Base-by-base conservation (phyloP, 2,113 vertebrate genomes). In the Bostrychus sinensis region DNA sequence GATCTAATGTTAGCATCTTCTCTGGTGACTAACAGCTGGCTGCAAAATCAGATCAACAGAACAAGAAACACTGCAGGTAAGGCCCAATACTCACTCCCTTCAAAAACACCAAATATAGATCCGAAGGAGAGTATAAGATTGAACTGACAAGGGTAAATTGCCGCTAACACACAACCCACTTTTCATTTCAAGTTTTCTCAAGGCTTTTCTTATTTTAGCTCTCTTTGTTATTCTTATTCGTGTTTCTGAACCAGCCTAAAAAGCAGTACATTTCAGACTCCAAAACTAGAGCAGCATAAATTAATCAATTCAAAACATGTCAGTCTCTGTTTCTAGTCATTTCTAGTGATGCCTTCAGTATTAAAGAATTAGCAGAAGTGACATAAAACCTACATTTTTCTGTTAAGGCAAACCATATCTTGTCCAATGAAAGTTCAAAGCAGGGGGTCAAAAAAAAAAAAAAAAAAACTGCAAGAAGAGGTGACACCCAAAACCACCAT, bases 21-120 rank as follows among this genome's bases (percentile, higher is more conserved):
- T 48, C 34, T 53, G 20, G 43, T 80, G 76, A 85, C 74, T 82
- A 81, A 82, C 66, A 69, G 30, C 75, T 50, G 72, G 36, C 51
- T 65, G 48, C 25, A 11, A 48, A 51, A 45, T 62, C 78, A 51
- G 9, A 51, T 28, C 46, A 70, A 58, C 69, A 62, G 50, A 70
- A 37, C 54, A 38, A 55, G 55, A 13, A 30, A 34, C 34, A 26
- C 42, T 60, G 38, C 50, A 37, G 43, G 22, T 60, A 17, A 32
- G 32, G 16, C 66, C 50, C 30, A 30, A 34, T 46, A 66, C 7
- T 53, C 16, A 5, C 56, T 42, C 37, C 34, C 9, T 16, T 22
- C 42, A 1, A 60, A 25, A 16, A 30, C 34, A 19, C 45, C 48
- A 56, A 71, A 75, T 46, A 67, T 62, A 34, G 43, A 10, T 3